A percentile compares a stretch with the other conserved stretches of the same genome.
These are phyloP conservation scores for Epizoanthus stellaris DNA, from an alignment of 92 coral and sea anemone species.

Conservation along the genomic window DNA sequence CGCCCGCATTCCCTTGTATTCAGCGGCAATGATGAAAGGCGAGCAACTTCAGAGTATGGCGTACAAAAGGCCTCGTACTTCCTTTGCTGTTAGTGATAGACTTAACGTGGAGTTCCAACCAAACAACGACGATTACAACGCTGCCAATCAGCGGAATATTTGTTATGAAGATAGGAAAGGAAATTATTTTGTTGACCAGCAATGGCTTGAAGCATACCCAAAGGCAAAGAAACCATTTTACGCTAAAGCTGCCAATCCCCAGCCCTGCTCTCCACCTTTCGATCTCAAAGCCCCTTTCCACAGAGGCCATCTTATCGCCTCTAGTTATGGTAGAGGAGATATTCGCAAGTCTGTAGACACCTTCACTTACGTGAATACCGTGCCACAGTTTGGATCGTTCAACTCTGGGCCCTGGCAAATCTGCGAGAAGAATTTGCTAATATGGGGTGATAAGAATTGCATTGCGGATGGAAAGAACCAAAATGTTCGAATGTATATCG, in stretches of 20 bases:
- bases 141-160: background rate
- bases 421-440: background rate
- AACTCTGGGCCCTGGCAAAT: constrained; percentile 19
- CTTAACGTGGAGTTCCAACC: background rate
- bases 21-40: background rate
- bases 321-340: constrained; percentile 18
- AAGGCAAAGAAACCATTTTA: too few species aligned
- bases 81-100: background rate
- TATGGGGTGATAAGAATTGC: constrained; percentile 27
- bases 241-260: too few species aligned
- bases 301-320: constrained; percentile 31
- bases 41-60: background rate
- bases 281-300: background rate
- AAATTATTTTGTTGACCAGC: background rate
- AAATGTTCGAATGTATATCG: constrained; percentile 25
- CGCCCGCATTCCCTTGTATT: background rate
- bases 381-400: constrained; percentile 36
- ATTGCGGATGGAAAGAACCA: background rate
- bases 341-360: background rate
- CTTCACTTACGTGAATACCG: constrained; percentile 26
- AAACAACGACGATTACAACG: background rate
- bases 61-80: background rate
- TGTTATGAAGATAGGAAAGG: background rate
- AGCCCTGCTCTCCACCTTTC: too few species aligned
- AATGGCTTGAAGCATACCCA: background rate